Evolutionary conservation across 1,140 invertebrate genomes (phyloP).

Genomic region (Goniozus legneri): DNA sequence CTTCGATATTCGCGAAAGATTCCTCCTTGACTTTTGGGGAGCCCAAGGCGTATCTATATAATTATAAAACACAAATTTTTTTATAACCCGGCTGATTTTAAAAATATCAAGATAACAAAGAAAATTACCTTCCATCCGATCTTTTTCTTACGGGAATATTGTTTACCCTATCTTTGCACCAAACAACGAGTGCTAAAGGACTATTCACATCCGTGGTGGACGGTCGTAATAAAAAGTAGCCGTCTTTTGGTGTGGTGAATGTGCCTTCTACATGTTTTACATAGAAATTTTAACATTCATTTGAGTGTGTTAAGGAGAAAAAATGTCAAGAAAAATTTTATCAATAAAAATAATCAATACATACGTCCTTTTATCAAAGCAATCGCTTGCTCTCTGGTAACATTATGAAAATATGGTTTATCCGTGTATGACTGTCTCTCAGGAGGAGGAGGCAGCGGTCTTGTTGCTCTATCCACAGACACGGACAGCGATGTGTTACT

Average conservation of each 20-base stretch:
- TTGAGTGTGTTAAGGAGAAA: too few relatives aligned
- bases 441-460: conserved; percentile 45
- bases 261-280: conserved; percentile 29
- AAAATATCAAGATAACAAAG: neutral
- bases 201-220: conserved; percentile 42
- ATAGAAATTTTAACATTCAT: neutral
- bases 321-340: neutral
- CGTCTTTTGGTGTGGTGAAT: conserved; percentile 37
- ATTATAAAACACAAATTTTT: too few relatives aligned
- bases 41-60: conserved; percentile 47
- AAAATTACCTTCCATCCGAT: conserved; percentile 39
- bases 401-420: conserved; percentile 49
- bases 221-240: conserved; percentile 48
- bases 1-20: conserved; percentile 42
- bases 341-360: conserved; percentile 8
- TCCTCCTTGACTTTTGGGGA: conserved; percentile 39
- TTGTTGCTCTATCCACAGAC: conserved; percentile 34
- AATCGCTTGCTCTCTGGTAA: conserved; percentile 43
- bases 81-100: conserved; percentile 3
- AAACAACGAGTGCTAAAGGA: conserved; percentile 44
- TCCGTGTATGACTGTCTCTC: conserved; percentile 41
- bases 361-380: conserved; percentile 44
- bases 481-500: conserved; percentile 32
- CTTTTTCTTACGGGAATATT: conserved; percentile 49
- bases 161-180: conserved; percentile 46